These are phyloP conservation scores for Ectropis crepuscularia DNA, from an alignment of 2,888 invertebrate genomes.

Conservation along the genomic window DNA sequence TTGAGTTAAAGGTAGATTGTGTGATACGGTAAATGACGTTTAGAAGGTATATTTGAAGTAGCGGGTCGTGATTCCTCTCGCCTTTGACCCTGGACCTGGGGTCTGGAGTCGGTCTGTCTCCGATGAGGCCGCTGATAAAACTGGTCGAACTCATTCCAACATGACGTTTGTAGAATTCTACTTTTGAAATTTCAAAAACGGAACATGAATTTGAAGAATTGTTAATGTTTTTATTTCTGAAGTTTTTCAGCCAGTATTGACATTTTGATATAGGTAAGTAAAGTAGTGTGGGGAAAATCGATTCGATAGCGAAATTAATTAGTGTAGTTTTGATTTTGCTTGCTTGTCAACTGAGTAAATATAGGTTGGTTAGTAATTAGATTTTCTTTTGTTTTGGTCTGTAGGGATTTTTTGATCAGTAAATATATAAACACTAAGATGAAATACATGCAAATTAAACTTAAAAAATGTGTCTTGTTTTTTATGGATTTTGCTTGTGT, in stretches of 20 bases:
- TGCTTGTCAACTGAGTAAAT: too few species aligned
- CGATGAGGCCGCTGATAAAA: slow-evolving; percentile 32
- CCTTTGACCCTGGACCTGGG: slow-evolving; percentile 53
- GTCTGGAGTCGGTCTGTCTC: slow-evolving; percentile 35
- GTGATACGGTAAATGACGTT: background rate
- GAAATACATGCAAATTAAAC: too few species aligned
- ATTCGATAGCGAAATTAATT: too few species aligned
- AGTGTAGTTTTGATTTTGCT: too few species aligned
- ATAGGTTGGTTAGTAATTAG: too few species aligned
- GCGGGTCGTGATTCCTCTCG: slow-evolving; percentile 49
- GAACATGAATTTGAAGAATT: background rate
- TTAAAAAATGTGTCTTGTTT: too few species aligned
- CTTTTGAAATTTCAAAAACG: slow-evolving; percentile 3
- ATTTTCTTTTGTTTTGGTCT: too few species aligned
- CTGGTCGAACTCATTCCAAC: slow-evolving; percentile 20
- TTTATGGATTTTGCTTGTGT: too few species aligned
- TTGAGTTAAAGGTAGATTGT: too few species aligned
- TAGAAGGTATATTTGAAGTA: background rate
- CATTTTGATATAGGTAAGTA: background rate
- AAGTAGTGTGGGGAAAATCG: too few species aligned
- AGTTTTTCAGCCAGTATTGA: background rate
- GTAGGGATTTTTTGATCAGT: too few species aligned
- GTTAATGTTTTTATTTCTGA: background rate
- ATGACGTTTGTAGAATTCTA: slow-evolving; percentile 24
- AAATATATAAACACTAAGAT: too few species aligned